A percentile compares a stretch with the other conserved stretches of the same genome.
These are phyloP conservation scores for Lepidurus arcticus DNA, from an alignment of 1,140 invertebrate genomes.

Conservation along the genomic window DNA sequence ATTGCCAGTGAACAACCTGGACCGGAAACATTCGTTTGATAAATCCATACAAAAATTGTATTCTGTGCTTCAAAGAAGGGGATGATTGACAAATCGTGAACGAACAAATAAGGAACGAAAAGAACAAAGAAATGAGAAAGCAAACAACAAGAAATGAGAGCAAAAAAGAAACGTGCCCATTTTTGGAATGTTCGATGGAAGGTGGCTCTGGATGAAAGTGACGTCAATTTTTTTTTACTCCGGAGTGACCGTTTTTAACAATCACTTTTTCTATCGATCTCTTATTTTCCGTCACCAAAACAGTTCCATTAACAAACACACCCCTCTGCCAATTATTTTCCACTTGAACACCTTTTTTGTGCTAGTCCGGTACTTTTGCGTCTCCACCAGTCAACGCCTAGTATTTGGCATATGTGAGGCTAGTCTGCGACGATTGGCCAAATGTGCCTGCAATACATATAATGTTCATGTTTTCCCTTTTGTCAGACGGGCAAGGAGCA, in stretches of 20 bases:
- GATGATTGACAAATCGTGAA: not conserved
- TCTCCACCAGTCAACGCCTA: not conserved
- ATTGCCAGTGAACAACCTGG: conserved; percentile 63
- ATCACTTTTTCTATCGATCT: conserved; percentile 17
- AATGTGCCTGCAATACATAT: conserved; percentile 19
- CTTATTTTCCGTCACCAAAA: conserved; percentile 13
- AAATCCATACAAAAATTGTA: not conserved
- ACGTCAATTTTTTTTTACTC: not conserved
- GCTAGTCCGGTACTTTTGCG: not conserved
- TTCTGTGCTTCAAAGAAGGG: not conserved
- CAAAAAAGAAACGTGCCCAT: no score
- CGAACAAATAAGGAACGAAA: not conserved
- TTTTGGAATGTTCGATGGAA: not conserved
- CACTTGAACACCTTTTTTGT: conserved; percentile 7
- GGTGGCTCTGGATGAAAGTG: not conserved
- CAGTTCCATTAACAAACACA: conserved; percentile 15
- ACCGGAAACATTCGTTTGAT: conserved; percentile 38
- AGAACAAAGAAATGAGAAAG: no score
- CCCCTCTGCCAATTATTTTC: conserved; percentile 7
- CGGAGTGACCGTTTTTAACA: conserved; percentile 3
- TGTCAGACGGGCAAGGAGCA: not conserved
- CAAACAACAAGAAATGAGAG: no score
- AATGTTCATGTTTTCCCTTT: not conserved
- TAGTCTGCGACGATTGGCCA: conserved; percentile 8
- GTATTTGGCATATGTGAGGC: conserved; percentile 9